A percentile compares a stretch with the other conserved stretches of the same genome.
Conservation (phyloP, 2,113 vertebrate genomes). For the Chrysochloris asiatica region DNA sequence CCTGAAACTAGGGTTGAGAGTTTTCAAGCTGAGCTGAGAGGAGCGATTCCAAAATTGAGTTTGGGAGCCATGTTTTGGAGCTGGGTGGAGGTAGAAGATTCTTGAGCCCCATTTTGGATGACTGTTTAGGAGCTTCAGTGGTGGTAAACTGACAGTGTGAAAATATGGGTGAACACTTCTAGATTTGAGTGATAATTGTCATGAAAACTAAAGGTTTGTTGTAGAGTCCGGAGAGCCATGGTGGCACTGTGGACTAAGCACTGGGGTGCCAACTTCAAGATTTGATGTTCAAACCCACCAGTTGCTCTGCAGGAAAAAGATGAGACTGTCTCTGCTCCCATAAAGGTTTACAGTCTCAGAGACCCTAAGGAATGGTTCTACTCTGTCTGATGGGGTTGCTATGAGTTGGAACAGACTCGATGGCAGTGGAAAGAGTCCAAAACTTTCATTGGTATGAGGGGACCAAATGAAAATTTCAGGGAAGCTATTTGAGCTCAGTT, state of each 20-base stretch:
- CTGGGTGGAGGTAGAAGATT: neutral
- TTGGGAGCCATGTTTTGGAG: neutral
- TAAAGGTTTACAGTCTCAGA: too few relatives aligned
- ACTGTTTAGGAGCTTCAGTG: neutral
- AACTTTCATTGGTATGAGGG: neutral
- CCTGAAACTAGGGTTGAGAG: neutral
- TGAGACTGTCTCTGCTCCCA: too few relatives aligned
- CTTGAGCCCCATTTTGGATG: neutral
- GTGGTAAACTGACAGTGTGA: too few relatives aligned
- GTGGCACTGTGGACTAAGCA: too few relatives aligned
- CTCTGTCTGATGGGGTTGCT: too few relatives aligned
- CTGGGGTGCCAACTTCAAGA: too few relatives aligned
- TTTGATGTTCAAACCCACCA: too few relatives aligned
- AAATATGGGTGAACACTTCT: neutral
- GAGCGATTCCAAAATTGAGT: neutral
- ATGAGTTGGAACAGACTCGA: too few relatives aligned
- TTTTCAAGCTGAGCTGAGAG: neutral
- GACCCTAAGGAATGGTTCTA: too few relatives aligned
- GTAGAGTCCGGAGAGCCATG: too few relatives aligned
- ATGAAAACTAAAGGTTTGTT: neutral
- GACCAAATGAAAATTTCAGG: neutral
- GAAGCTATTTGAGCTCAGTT: neutral
- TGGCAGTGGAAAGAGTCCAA: too few relatives aligned
- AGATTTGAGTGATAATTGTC: fast-evolving
- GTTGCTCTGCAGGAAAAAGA: too few relatives aligned